Conservation (phyloP, 2,888 invertebrate species). For the Plemyria rubiginata region DNA sequence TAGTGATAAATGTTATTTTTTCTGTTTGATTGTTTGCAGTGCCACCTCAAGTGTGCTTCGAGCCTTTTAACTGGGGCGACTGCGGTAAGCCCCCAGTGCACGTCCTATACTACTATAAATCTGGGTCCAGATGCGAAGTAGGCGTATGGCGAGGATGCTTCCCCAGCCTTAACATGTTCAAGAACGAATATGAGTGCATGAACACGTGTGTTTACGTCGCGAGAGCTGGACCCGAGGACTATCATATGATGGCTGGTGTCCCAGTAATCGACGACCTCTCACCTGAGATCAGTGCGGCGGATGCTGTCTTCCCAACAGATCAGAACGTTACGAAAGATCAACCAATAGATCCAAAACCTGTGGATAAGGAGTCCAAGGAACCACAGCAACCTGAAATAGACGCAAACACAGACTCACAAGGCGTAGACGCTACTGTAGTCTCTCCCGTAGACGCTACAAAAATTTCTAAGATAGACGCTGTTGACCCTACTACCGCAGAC, state of each 20-base stretch:
- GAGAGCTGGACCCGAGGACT: constrained; percentile 52
- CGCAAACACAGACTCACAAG: background rate
- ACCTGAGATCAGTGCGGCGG: background rate
- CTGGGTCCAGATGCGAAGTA: constrained; percentile 75
- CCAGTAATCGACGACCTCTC: constrained; percentile 52
- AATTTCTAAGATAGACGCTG: too few relatives aligned
- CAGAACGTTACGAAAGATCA: background rate
- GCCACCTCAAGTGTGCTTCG: constrained; percentile 57
- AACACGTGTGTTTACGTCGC: constrained; percentile 65
- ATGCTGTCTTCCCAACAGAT: background rate
- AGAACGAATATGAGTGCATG: constrained; percentile 71
- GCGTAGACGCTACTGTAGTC: too few relatives aligned
- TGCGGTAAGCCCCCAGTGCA: constrained; percentile 63
- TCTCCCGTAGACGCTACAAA: background rate
- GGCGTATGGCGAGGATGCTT: constrained; percentile 74
- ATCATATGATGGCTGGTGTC: constrained; percentile 38
- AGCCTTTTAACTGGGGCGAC: constrained; percentile 67
- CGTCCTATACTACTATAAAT: constrained; percentile 73
- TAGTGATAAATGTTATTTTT: too few relatives aligned
- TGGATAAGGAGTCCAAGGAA: background rate
- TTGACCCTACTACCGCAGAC: too few relatives aligned
- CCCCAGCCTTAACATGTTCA: constrained; percentile 75
- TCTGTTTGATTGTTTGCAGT: constrained; percentile 65
- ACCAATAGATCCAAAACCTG: background rate
- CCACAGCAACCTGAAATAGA: background rate